Percentiles rank a stretch among this genome's conserved stretches.
These are phyloP conservation scores for Carettochelys insculpta DNA, from an alignment of 2,113 vertebrate genomes.

Conservation along the genomic window DNA sequence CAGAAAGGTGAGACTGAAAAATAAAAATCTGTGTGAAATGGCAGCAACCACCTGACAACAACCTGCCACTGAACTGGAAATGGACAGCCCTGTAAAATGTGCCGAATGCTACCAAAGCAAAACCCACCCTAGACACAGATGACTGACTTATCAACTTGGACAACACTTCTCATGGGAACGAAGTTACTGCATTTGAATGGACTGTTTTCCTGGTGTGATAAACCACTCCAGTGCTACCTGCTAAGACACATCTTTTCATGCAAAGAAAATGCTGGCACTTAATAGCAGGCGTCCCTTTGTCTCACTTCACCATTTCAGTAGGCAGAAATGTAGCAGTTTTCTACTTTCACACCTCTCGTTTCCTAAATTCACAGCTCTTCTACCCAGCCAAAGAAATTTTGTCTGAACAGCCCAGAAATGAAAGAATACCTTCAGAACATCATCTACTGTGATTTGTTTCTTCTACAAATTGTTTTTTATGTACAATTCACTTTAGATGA, in stretches of 20 bases:
- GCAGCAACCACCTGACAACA: background rate
- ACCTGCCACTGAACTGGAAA: background rate
- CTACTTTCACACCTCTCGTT: background rate
- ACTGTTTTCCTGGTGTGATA: background rate
- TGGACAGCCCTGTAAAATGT: background rate
- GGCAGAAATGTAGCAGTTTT: background rate
- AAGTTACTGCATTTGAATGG: conserved; percentile 9
- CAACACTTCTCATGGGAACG: background rate
- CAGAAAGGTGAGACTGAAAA: background rate
- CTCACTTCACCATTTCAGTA: background rate
- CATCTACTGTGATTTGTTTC: background rate
- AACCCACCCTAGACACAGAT: conserved; percentile 27
- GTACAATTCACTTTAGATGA: background rate
- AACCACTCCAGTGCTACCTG: conserved; percentile 45
- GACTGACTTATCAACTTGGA: conserved; percentile 38
- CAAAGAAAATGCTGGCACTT: conserved; percentile 1
- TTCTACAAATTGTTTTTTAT: background rate
- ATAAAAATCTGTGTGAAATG: background rate
- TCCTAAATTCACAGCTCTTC: background rate
- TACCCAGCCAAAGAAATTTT: rapidly evolving
- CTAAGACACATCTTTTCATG: background rate
- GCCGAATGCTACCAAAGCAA: conserved; percentile 10
- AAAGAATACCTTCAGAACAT: background rate
- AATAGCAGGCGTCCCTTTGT: conserved; percentile 16
- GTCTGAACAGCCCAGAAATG: background rate